Evolutionary conservation across 2,888 invertebrate genomes (phyloP).

Genomic region (Noctua comes): DNA sequence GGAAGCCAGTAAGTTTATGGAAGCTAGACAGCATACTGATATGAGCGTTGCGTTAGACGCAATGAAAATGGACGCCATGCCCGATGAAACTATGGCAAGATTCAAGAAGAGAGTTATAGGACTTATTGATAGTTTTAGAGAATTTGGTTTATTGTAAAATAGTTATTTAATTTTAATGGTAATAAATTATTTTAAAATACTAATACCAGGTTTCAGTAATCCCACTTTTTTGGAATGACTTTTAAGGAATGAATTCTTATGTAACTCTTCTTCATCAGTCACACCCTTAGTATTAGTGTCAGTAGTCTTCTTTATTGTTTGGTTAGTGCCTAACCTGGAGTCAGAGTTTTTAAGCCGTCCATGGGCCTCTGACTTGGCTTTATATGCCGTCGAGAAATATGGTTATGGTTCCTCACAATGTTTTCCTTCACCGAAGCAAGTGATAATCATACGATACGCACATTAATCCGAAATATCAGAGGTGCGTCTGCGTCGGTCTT

Average conservation of each 20-base stretch:
- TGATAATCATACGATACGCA: too few relatives aligned
- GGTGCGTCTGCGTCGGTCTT: neutral
- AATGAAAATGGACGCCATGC: slow-evolving; percentile 11
- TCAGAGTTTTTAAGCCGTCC: too few relatives aligned
- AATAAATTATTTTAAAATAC: neutral
- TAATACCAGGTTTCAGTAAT: neutral
- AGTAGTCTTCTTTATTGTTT: neutral
- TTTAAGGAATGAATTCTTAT: neutral
- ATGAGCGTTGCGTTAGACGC: neutral
- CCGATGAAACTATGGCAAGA: slow-evolving; percentile 3
- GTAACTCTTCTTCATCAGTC: neutral
- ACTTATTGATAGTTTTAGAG: slow-evolving; percentile 34
- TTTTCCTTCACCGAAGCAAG: neutral
- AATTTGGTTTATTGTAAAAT: slow-evolving; percentile 28
- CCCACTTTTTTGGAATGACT: neutral
- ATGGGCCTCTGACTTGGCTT: neutral
- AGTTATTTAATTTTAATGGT: neutral
- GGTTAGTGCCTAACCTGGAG: neutral
- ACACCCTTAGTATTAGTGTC: neutral
- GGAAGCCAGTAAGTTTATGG: slow-evolving; percentile 16
- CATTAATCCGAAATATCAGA: too few relatives aligned
- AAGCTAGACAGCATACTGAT: neutral
- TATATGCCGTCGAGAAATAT: neutral
- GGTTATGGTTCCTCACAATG: neutral
- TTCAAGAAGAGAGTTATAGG: slow-evolving; percentile 29